These are phyloP conservation scores for Chorisops tibialis DNA, from an alignment of 2,888 invertebrate species.

Conservation along the genomic window DNA sequence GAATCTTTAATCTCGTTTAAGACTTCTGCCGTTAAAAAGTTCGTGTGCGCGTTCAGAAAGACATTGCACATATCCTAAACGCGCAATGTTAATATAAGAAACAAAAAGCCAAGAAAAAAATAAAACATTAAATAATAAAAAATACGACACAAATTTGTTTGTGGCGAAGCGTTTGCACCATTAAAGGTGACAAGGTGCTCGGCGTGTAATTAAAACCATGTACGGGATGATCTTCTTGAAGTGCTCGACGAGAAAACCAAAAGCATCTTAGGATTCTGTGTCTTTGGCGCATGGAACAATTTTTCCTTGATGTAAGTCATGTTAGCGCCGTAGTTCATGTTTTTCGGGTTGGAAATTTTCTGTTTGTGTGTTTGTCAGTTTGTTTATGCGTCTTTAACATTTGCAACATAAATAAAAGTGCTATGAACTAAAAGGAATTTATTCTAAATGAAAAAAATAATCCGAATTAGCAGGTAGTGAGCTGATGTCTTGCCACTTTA, in stretches of 20 bases:
- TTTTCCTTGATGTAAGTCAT: slow-evolving; percentile 25
- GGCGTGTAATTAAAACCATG: slow-evolving; percentile 33
- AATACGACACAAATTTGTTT: slow-evolving; percentile 17
- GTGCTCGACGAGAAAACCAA: slow-evolving; percentile 6
- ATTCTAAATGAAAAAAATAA: no score
- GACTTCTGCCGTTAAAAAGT: slow-evolving; percentile 28
- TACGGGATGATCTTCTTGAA: slow-evolving; percentile 26
- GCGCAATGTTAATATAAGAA: no score
- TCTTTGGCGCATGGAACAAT: slow-evolving; percentile 30
- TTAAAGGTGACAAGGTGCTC: slow-evolving; percentile 34
- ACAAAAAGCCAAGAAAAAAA: neutral
- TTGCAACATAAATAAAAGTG: no score
- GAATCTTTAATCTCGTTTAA: slow-evolving; percentile 32
- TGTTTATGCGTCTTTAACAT: no score
- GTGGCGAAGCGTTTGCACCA: slow-evolving; percentile 25
- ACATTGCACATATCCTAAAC: neutral
- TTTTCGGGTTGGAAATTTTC: slow-evolving; percentile 2
- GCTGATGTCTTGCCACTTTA: no score
- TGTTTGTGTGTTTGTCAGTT: neutral
- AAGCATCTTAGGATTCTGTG: slow-evolving; percentile 25
- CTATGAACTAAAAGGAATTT: no score
- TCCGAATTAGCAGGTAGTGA: no score
- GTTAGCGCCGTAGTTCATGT: slow-evolving; percentile 26
- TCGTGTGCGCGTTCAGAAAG: slow-evolving; percentile 1
- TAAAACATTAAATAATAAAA: slow-evolving; percentile 12